Percentiles rank a stretch among this genome's conserved stretches.
Conservation (phyloP, 2,888 invertebrate genomes). For the Agonopterix arenella region DNA sequence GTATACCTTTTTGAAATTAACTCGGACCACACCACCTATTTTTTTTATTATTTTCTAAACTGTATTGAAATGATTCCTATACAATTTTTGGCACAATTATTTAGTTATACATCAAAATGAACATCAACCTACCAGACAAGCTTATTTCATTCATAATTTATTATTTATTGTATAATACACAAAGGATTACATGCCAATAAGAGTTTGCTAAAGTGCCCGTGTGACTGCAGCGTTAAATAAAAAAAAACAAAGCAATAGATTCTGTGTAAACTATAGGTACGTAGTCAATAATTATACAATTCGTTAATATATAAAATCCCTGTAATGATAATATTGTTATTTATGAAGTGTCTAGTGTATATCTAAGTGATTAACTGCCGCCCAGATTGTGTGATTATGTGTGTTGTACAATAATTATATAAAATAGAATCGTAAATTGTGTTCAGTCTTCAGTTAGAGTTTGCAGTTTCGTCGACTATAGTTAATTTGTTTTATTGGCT, state of each 20-base stretch:
- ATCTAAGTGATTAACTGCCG: conserved; percentile 29
- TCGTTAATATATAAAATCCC: conserved; percentile 75
- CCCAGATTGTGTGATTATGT: conserved; percentile 46
- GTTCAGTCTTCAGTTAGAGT: conserved; percentile 71
- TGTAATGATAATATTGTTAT: conserved; percentile 75
- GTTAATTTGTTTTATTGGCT: background rate
- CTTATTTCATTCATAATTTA: conserved; percentile 30
- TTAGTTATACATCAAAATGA: conserved; percentile 23
- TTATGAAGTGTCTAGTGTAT: conserved; percentile 54
- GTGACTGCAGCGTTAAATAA: conserved; percentile 11
- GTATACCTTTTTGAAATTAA: too few species aligned
- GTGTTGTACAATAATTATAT: conserved; percentile 66
- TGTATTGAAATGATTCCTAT: conserved; percentile 1
- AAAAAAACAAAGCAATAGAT: conserved; percentile 49
- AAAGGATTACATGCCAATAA: conserved; percentile 16
- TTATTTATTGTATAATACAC: conserved; percentile 27
- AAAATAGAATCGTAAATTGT: conserved; percentile 74
- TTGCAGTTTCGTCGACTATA: conserved; percentile 26
- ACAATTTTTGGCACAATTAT: conserved; percentile 57
- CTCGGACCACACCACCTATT: too few species aligned
- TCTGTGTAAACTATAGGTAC: conserved; percentile 56
- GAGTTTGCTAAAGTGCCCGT: conserved; percentile 22
- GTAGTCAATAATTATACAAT: conserved; percentile 65
- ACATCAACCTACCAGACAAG: conserved; percentile 15
- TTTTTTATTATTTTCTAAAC: background rate